Conservation (phyloP, 2,113 vertebrate genomes). For the Recurvirostra avosetta region DNA sequence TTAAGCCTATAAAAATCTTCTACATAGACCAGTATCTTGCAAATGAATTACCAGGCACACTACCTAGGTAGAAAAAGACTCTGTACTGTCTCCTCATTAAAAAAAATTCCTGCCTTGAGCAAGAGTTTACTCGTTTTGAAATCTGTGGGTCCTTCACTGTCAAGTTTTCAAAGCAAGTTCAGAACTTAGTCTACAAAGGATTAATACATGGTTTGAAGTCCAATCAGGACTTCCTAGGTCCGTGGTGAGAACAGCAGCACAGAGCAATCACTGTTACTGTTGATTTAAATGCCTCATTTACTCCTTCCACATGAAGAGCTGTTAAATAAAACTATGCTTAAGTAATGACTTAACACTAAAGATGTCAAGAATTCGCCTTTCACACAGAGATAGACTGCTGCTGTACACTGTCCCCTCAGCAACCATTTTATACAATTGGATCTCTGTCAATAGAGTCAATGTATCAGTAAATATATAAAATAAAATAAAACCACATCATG, state of each 20-base stretch:
- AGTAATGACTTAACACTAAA: not conserved
- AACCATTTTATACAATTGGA: not conserved
- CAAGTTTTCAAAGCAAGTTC: not conserved
- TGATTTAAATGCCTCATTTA: conserved; percentile 20
- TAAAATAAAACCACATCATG: not conserved
- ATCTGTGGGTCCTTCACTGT: not conserved
- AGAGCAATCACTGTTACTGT: not conserved
- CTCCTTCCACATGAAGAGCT: not conserved
- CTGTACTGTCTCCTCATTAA: too few relatives aligned
- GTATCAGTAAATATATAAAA: not conserved
- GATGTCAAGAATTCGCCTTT: not conserved
- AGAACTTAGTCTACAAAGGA: not conserved
- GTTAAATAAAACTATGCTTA: conserved; percentile 11
- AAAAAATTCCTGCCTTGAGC: not conserved
- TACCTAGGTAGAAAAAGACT: too few relatives aligned
- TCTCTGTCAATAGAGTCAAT: not conserved
- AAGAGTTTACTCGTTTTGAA: not conserved
- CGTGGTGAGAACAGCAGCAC: not conserved
- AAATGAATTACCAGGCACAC: not conserved
- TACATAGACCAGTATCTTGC: not conserved
- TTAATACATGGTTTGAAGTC: not conserved
- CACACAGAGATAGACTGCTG: not conserved
- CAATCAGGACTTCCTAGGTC: not conserved
- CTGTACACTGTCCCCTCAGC: not conserved
- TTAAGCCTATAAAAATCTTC: not conserved